Percentiles rank a stretch among this genome's conserved stretches.
Evolutionary conservation across 2,113 vertebrate species (phyloP).

Genomic region (Mesocricetus auratus): DNA sequence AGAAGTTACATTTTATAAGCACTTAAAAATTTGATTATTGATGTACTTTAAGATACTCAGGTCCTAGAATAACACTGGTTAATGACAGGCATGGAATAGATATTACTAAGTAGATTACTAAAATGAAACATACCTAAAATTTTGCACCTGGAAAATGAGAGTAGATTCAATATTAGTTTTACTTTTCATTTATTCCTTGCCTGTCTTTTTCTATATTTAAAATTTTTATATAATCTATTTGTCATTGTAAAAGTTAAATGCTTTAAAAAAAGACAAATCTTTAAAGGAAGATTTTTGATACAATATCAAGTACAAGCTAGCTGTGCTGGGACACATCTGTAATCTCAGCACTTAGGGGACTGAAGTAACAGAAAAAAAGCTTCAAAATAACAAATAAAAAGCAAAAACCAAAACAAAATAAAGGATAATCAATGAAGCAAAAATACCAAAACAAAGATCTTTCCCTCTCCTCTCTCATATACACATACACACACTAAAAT

Average conservation of each 20-base stretch:
- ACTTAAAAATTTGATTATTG: background rate
- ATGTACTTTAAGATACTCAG: background rate
- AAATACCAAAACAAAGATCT: background rate
- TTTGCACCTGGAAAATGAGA: background rate
- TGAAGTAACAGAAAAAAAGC: background rate
- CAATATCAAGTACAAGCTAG: background rate
- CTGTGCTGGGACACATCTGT: background rate
- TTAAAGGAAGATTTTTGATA: background rate
- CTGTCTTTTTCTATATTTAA: background rate
- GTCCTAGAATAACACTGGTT: background rate
- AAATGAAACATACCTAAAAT: background rate
- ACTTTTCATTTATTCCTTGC: background rate
- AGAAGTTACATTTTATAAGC: background rate
- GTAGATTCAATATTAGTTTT: background rate
- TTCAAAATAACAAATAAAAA: background rate
- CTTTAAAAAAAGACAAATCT: background rate
- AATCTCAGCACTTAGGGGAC: background rate
- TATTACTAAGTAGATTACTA: background rate
- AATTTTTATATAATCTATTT: background rate
- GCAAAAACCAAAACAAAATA: background rate
- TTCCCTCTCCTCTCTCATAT: background rate
- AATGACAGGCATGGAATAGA: background rate
- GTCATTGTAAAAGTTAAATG: background rate
- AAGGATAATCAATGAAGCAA: background rate
- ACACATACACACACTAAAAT: background rate